Evolutionary conservation across 2,888 invertebrate genomes (phyloP).

Genomic region (Oscheius sp.): DNA sequence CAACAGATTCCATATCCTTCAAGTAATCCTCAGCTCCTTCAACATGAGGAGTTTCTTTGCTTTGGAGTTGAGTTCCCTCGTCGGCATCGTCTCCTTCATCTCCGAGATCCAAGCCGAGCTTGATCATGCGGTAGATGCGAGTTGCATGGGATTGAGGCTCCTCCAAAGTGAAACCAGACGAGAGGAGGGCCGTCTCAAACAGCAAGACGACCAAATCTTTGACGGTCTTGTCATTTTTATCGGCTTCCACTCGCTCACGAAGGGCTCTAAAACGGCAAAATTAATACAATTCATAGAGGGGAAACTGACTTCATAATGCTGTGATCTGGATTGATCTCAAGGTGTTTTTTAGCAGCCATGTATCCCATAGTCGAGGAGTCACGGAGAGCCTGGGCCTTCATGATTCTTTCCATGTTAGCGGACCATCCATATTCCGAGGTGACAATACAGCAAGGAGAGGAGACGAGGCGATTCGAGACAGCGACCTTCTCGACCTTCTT

Average conservation of each 20-base stretch:
- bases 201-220: slow-evolving; percentile 95
- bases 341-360: slow-evolving; percentile 99
- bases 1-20: slow-evolving; percentile 90
- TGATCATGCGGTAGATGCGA: slow-evolving; percentile 97
- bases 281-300: not conserved
- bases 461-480: slow-evolving; percentile 93
- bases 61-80: slow-evolving; percentile 74
- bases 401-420: slow-evolving; percentile 99
- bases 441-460: slow-evolving; percentile 98
- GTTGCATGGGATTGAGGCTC: slow-evolving; percentile 89
- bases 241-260: slow-evolving; percentile 85
- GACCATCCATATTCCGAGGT: slow-evolving; percentile 97
- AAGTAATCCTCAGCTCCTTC: slow-evolving; percentile 83
- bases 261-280: slow-evolving; percentile 63
- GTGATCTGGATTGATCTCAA: slow-evolving; percentile 97
- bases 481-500: slow-evolving; percentile 95
- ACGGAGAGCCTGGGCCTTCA: slow-evolving; percentile 98
- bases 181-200: slow-evolving; percentile 93
- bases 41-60: slow-evolving; percentile 80
- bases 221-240: slow-evolving; percentile 96
- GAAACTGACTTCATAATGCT: slow-evolving; percentile 86
- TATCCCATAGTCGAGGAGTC: slow-evolving; percentile 99
- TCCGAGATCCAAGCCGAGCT: slow-evolving; percentile 94
- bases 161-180: slow-evolving; percentile 94
- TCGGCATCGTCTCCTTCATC: slow-evolving; percentile 81